Evolutionary conservation across 1,140 invertebrate species (phyloP).

Genomic region (Drosophila burlai): DNA sequence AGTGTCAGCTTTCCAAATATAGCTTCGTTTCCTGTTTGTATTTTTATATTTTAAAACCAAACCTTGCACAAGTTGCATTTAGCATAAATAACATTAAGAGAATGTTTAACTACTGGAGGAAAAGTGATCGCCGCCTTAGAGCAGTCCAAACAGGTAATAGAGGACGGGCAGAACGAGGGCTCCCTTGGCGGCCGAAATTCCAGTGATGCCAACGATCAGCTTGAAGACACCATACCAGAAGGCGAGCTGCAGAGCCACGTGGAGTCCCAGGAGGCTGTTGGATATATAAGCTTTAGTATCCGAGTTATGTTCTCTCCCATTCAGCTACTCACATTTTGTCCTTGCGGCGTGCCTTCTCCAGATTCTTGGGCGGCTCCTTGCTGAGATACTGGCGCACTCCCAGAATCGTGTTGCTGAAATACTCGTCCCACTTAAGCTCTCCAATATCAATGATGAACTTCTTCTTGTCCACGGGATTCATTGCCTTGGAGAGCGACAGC

Average conservation of each 20-base stretch:
- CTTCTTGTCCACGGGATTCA: conserved; percentile 89
- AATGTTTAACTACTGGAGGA: conserved; percentile 32
- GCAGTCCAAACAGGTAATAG: conserved; percentile 71
- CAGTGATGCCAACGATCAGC: conserved; percentile 61
- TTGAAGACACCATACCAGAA: conserved; percentile 82
- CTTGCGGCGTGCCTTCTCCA: conserved; percentile 90
- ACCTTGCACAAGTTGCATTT: conserved; percentile 61
- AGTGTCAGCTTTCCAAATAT: neutral
- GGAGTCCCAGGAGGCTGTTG: conserved; percentile 66
- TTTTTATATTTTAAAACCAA: conserved; percentile 61
- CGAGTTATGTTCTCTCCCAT: neutral
- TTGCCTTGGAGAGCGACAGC: conserved; percentile 88
- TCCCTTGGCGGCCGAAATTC: conserved; percentile 72
- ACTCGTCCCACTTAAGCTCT: conserved; percentile 90
- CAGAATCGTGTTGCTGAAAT: conserved; percentile 90
- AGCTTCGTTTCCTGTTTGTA: conserved; percentile 4
- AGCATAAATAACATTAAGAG: conserved; percentile 62
- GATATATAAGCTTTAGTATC: neutral
- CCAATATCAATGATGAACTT: conserved; percentile 91
- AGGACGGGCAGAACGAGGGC: conserved; percentile 77
- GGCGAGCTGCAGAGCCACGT: conserved; percentile 70
- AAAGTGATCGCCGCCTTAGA: conserved; percentile 47
- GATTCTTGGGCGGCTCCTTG: conserved; percentile 90
- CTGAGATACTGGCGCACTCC: conserved; percentile 92
- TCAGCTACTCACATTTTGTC: conserved; percentile 86